Evolutionary conservation across 2,113 vertebrate genomes (phyloP).

Genomic region (Alexandromys fortis): DNA sequence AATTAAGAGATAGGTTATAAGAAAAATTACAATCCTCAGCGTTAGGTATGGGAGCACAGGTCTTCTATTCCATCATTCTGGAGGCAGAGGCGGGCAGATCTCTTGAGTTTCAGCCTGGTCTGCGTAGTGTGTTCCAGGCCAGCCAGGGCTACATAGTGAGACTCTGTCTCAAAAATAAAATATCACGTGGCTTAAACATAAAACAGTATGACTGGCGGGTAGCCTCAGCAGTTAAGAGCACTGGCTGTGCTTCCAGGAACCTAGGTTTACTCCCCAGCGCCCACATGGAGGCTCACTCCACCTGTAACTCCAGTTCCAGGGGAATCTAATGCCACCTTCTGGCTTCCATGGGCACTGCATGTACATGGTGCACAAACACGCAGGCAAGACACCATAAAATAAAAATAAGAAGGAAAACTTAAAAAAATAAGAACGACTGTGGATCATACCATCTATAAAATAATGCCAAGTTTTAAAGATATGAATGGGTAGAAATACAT

Average conservation of each 20-base stretch:
- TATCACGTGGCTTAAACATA: background rate
- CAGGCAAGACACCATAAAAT: background rate
- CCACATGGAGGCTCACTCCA: no score
- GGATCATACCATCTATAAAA: background rate
- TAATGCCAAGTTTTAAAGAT: conserved; percentile 6
- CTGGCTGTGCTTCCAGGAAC: background rate
- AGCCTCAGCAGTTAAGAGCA: background rate
- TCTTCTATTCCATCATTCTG: no score
- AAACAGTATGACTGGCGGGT: background rate
- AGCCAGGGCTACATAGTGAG: background rate
- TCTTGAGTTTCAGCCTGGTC: background rate
- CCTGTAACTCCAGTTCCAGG: background rate
- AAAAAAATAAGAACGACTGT: background rate
- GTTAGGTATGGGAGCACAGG: no score
- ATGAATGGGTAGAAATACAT: background rate
- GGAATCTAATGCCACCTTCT: background rate
- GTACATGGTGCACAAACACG: no score
- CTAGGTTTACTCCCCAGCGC: background rate
- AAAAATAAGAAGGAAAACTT: background rate
- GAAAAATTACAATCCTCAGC: background rate
- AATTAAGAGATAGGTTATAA: conserved; percentile 18
- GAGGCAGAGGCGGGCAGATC: background rate
- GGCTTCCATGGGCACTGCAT: background rate
- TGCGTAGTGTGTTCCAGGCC: background rate
- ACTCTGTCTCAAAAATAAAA: background rate